A percentile compares a stretch with the other conserved stretches of the same genome.
These are phyloP conservation scores for Auanema sp. DNA, from an alignment of 2,888 invertebrate species.

Conservation along the genomic window DNA sequence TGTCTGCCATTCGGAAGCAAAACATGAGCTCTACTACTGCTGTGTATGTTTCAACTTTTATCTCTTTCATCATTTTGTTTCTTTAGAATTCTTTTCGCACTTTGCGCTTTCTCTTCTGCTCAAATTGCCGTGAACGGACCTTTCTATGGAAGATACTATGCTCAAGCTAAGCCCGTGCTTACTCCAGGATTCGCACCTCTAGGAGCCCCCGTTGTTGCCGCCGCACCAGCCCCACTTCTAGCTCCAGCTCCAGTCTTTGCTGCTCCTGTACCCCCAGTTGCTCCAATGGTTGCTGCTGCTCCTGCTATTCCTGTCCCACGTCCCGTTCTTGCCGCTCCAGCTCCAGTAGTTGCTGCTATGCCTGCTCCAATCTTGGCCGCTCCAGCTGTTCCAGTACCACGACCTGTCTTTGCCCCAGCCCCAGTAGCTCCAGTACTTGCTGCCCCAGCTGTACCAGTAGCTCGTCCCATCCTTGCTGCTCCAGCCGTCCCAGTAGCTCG, in stretches of 20 bases:
- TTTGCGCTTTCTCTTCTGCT: constrained; percentile 11
- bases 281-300: constrained; percentile 28
- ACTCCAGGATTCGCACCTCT: constrained; percentile 34
- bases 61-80: too few species aligned
- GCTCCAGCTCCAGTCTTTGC: constrained; percentile 22
- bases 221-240: constrained; percentile 26
- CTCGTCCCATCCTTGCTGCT: constrained; percentile 25
- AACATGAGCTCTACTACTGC: too few species aligned
- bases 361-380: constrained; percentile 26
- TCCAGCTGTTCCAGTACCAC: constrained; percentile 21
- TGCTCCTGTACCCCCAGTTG: constrained; percentile 33
- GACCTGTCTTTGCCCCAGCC: constrained; percentile 10
- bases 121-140: constrained; percentile 42
- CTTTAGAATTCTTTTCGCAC: too few species aligned
- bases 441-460: constrained; percentile 27
- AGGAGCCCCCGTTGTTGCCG: constrained; percentile 24
- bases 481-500: constrained; percentile 26
- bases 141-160: constrained; percentile 43
- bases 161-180: constrained; percentile 40
- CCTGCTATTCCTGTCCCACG: constrained; percentile 23
- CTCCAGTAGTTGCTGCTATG: constrained; percentile 21
- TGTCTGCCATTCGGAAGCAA: too few species aligned
- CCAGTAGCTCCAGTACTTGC: constrained; percentile 16
- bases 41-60: too few species aligned
- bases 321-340: constrained; percentile 33